Evolutionary conservation across 2,797 vertebrate genomes (phyloP), one percentile per base, ranked within the genome.

Genomic region (Propithecus deckenii): DNA sequence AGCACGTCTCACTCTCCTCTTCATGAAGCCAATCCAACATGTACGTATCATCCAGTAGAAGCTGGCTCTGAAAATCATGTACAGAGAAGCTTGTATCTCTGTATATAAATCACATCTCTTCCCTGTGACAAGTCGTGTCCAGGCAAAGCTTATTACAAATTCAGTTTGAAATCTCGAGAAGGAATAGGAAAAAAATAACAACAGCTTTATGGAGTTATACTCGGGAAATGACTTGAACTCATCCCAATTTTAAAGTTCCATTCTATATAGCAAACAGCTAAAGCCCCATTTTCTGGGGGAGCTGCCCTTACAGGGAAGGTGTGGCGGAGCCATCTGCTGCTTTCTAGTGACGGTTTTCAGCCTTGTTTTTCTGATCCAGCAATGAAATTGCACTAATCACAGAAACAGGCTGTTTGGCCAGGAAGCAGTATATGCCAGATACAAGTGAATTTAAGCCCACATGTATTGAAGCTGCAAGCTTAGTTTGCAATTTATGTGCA

Each of bases 291-390:
- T 98, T 97, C 96, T 63, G 22, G 32, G 81, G 92, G 84, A 97
- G 69, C 81, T 88, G 52, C 72, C 97, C 89, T 96, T 95, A 97
- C 83, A 88, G 84, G 48, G 86, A 97, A 98, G 97, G 92, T 96
- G 93, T 97, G 97, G 91, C 86, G 94, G 95, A 98, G 96, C 97
- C 98, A 98, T 96, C 97, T 98, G 98, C 95, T 97, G 90, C 96
- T 98, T 98, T 96, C 94, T 41, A 91, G 57, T 35, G 59, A 89
- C 72, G 61, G 43, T 22, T 96, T 98, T 97, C 95, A 95, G 96
- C 0, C 94, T 94, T 96, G 87, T 95, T 98, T 97, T 96, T 94
- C 0, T 95, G 88, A 81, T 72, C 71, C 96, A 97, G 94, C 94
- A 97, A 97, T 93, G 95, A 98, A 97, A 98, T 28, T 25, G 81